Evolutionary conservation across 2,113 vertebrate species (phyloP), one percentile per base, ranked within the genome.

Genomic region (Gnathonemus longibarbis): DNA sequence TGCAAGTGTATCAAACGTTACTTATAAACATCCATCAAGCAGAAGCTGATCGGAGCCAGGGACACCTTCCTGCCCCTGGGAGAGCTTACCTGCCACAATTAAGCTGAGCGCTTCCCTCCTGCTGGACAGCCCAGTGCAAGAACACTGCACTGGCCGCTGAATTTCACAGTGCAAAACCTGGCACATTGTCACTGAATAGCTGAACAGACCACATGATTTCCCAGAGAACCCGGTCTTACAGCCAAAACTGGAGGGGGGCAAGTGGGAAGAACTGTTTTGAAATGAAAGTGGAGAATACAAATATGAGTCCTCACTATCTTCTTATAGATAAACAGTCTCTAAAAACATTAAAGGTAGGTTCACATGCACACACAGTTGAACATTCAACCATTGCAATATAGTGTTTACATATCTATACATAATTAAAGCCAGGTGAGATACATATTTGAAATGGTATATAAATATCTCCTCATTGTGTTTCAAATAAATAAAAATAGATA

Each of bases 171-270:
- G 17, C 17, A 74, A 88, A 87, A 48, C n/a, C 88, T 91, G 91
- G 91, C 90, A 91, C 27, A 27, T 10, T 39, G 39, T 70, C 91
- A 24, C 27, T 35, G 13, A 70, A 85, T 52, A 89, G 89, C 45
- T 35, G 9, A 77, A 85, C 35, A 90, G 89, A 83, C 91, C 93
- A 94, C 90, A 90, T 94, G 93, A 90, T 90, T 93, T 93, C 91
- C 90, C 90, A 91, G 92, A 92, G 92, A 80, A 50, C 53, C 21
- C 50, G 48, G 83, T 66, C 87, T 74, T 56, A 48, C 66, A 19
- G 84, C 80, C 62, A 88, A 53, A 66, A 89, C 21, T 49, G 45
- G 10, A 46, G 42, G 70, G 85, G 31, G 21, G 66, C 6, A 6
- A 39, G n/a, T 56, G 50, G 50, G 50, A 56, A 48, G 85, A 27